Conservation (phyloP, 2,797 vertebrate species). For the Cirrhinus molitorella region DNA sequence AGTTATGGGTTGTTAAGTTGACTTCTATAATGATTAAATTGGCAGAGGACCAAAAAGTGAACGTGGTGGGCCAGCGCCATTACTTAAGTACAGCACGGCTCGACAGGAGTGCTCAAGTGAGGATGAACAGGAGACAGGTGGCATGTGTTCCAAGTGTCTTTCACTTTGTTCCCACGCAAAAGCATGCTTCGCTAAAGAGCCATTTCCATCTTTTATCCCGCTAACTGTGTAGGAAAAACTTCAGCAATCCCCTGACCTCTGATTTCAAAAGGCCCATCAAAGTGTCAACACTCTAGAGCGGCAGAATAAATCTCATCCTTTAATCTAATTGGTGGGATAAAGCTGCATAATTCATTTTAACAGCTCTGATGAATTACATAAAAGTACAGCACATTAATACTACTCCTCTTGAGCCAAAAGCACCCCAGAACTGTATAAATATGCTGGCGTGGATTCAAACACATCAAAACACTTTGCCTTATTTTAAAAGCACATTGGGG, state of each 20-base stretch:
- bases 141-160: slow-evolving; percentile 19
- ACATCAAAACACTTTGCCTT: slow-evolving; percentile 19
- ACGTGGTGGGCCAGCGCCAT: slow-evolving; percentile 51
- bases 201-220: background rate
- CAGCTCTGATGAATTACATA: slow-evolving; percentile 48
- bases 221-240: slow-evolving; percentile 22
- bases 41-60: slow-evolving; percentile 69
- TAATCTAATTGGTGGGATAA: slow-evolving; percentile 50
- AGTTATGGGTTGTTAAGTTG: slow-evolving; percentile 72
- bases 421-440: slow-evolving; percentile 35
- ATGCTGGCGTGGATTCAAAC: slow-evolving; percentile 30
- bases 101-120: slow-evolving; percentile 10
- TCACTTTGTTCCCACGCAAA: slow-evolving; percentile 8
- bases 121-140: slow-evolving; percentile 9
- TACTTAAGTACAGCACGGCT: slow-evolving; percentile 26
- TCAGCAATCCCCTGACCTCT: slow-evolving; percentile 18
- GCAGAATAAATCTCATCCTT: slow-evolving; percentile 52
- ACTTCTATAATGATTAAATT: slow-evolving; percentile 80
- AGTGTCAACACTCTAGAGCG: slow-evolving; percentile 32
- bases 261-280: slow-evolving; percentile 44
- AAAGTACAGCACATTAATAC: slow-evolving; percentile 46
- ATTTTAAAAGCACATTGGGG: slow-evolving; percentile 30
- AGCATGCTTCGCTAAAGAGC: slow-evolving; percentile 26
- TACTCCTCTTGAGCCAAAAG: slow-evolving; percentile 33
- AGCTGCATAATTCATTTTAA: slow-evolving; percentile 53